A percentile compares a stretch with the other conserved stretches of the same genome.
Conservation (phyloP, 2,797 vertebrate species). For the Melanotaenia boesemani region DNA sequence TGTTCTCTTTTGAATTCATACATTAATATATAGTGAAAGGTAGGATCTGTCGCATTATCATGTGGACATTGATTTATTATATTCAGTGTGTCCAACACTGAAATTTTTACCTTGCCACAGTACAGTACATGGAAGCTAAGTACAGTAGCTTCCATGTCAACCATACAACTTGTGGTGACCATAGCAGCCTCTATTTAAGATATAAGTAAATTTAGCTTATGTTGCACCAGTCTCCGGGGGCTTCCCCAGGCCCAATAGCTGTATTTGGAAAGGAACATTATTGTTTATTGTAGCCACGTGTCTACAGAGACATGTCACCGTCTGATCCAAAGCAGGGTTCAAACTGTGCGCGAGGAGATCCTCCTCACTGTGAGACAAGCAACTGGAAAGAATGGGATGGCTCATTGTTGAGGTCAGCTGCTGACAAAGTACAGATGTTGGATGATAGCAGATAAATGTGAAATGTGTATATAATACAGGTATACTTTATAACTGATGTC, state of each 20-base stretch:
- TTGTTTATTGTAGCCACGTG: slow-evolving; percentile 59
- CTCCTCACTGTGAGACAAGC: slow-evolving; percentile 17
- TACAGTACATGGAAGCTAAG: neutral
- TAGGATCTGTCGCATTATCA: neutral
- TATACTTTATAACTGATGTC: neutral
- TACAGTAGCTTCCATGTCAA: neutral
- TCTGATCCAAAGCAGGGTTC: slow-evolving; percentile 61
- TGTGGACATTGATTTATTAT: neutral
- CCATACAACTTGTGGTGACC: neutral
- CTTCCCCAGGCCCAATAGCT: slow-evolving; percentile 33
- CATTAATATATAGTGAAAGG: neutral
- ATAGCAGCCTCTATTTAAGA: slow-evolving; percentile 24
- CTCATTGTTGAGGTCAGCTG: slow-evolving; percentile 24
- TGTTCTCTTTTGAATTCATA: neutral
- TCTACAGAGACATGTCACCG: slow-evolving; percentile 36
- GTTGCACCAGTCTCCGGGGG: slow-evolving; percentile 2
- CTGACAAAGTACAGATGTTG: slow-evolving; percentile 29
- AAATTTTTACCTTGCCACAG: neutral
- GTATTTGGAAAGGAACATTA: slow-evolving; percentile 71
- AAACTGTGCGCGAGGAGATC: slow-evolving; percentile 13
- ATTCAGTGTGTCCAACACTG: neutral
- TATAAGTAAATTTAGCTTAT: slow-evolving; percentile 12
- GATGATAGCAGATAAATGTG: slow-evolving; percentile 3
- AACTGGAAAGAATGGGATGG: slow-evolving; percentile 57
- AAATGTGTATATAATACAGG: neutral